phyloP scores from a whole-genome alignment of 2,888 invertebrate genomes.

The Agonum fuliginosum region DNA sequence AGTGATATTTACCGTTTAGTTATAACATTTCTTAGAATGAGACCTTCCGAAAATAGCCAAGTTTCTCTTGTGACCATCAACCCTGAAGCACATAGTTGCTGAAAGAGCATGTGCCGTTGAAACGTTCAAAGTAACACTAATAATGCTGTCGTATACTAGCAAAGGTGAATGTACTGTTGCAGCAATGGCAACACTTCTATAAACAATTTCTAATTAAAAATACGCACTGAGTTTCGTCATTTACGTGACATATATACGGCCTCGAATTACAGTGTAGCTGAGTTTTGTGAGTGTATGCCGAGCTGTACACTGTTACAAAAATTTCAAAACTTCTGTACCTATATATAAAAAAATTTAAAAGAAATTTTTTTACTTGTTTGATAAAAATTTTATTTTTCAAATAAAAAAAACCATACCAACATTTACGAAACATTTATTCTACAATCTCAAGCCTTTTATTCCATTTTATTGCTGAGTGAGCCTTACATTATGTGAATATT shows the following conservation, averaged over 20 bases:
- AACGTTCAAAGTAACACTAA: slow-evolving; percentile 31
- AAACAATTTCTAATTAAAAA: slow-evolving; percentile 70
- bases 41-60: slow-evolving; percentile 21
- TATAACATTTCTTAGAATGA: background rate
- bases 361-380: too few relatives aligned
- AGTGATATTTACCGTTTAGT: background rate
- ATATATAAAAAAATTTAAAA: too few relatives aligned
- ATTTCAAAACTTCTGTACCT: background rate
- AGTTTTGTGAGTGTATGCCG: background rate
- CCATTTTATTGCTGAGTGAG: too few relatives aligned
- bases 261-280: slow-evolving; percentile 44
- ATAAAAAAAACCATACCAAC: too few relatives aligned
- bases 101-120: slow-evolving; percentile 38
- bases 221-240: slow-evolving; percentile 66
- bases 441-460: too few relatives aligned
- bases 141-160: slow-evolving; percentile 7
- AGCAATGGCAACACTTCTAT: slow-evolving; percentile 52
- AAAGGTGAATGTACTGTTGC: slow-evolving; percentile 59
- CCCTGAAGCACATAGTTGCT: slow-evolving; percentile 11
- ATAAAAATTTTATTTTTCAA: too few relatives aligned
- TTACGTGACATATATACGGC: slow-evolving; percentile 56
- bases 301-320: slow-evolving; percentile 18
- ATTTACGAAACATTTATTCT: too few relatives aligned
- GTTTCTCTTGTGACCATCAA: slow-evolving; percentile 12
- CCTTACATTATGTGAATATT: too few relatives aligned